Base-by-base conservation (phyloP, 2,797 vertebrate species). In the Trachops cirrhosus region DNA sequence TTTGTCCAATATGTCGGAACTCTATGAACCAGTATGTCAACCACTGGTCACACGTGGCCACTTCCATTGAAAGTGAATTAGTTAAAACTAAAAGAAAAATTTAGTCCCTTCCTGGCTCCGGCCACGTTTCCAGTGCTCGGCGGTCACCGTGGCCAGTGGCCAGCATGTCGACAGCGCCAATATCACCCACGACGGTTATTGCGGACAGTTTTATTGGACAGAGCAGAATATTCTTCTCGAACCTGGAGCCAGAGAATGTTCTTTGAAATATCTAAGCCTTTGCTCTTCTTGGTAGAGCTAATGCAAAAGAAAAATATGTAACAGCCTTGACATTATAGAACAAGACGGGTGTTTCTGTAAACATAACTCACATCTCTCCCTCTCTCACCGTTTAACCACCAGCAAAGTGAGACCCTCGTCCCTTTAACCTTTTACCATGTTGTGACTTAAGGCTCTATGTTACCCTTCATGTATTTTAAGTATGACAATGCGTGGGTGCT, bases 141-240 rank as follows among this genome's bases (percentile, higher is more conserved):
- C 6, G 14, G 54, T 4, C 19, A 1, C 6, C 0, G 0, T 37
- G 48, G 75, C 6, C 3, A 9, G 21, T 7, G 32, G 48, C 11
- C 4, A 32, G 9, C 34, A 48, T 2, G 11, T 1, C 3, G 11
- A 48, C 29, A 21, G 29, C 4, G 18, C 8, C 10, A 4, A 29
- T 0, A 7, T 0, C 15, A 1, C 12, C 6, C 2, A 16, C 62
- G 50, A 82, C 62, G 21, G 4, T 41, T 15, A 9, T 3, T 21
- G 52, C 5, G 7, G 57, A 75, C 46, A 62, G 41, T 46, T 75
- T 46, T 14, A 16, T 4, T 3, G 8, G 14, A 37, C n/a, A 74
- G n/a, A 26, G 6, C 24, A 5, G 18, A 44, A 41, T 46, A 21
- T 12, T n/a, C 73, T 70, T n/a, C 19, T 21, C 9, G 16, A 48